Base-by-base conservation (phyloP, 2,888 invertebrate genomes). In the Tenthredo mesomela region DNA sequence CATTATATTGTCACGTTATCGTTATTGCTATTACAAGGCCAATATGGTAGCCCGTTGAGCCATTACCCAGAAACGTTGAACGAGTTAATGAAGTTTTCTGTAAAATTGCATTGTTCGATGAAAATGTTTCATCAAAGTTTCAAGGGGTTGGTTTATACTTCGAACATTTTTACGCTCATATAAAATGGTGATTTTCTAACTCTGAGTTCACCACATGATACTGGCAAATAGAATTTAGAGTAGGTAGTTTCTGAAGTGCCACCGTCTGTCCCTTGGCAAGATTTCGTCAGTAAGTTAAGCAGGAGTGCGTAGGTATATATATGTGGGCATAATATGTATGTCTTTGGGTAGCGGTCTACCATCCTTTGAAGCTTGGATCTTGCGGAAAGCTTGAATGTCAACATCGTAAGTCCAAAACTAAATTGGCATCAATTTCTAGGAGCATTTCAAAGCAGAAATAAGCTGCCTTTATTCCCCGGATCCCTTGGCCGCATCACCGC, bases 351-450 rank as follows among this genome's bases (percentile, higher is more conserved):
- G 29, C 33, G 50, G 29, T 54, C 54, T 25, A 54, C 50, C 29
- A 54, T 54, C 54, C 77, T 77, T 77, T 77, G 77, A 77, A 77
- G 77, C 12, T 47, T 61, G 18, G 21, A 40, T 61, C 80, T 33
- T 61, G 80, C 15, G 40, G 40, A 50, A 61, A 21, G 21, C 37
- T 10, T n/a, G 61, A 50, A 37, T 37, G 58, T 70, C 33, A 50
- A 21, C 40, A 50, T 70, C 47, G 43, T 65, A 65, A 77, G 77
- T 75, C 65, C 61, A 25, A 21, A 50, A 84, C 21, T 77, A 65
- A 84, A 78, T 84, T 84, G 84, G 77, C 77, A 84, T 84, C 84
- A 75, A 84, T 77, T 84, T 78, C 77, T 77, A n/a, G 33, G 47
- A 84, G 37, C 29, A 40, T 84, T 84, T 84, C 84, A 78, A 84